These are phyloP conservation scores for Notolabrus celidotus DNA, from an alignment of 2,797 vertebrate genomes.

Conservation along the genomic window DNA sequence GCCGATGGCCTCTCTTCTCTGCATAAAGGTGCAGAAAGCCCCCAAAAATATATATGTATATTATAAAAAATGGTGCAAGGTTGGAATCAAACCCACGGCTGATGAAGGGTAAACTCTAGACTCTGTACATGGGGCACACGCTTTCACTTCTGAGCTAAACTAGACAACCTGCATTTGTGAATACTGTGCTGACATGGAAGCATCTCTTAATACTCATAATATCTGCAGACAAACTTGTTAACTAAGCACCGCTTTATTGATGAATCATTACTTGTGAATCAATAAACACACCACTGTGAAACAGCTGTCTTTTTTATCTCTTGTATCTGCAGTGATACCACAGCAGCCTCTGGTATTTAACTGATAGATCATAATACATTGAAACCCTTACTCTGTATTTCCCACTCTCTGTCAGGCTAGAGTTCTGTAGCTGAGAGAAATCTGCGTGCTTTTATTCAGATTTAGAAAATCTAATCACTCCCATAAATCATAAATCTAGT, in stretches of 20 bases:
- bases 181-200: too few species aligned
- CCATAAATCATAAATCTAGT: constrained; percentile 42
- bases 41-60: too few species aligned
- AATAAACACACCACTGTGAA: constrained; percentile 5
- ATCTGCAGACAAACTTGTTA: not conserved
- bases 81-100: too few species aligned
- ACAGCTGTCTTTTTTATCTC: not conserved
- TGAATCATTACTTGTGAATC: not conserved
- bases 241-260: not conserved
- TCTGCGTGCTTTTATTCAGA: constrained; percentile 14
- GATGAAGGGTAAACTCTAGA: too few species aligned
- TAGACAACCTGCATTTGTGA: too few species aligned
- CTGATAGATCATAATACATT: not conserved
- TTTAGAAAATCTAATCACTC: constrained; percentile 48
- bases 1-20: too few species aligned
- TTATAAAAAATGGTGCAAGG: too few species aligned
- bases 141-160: too few species aligned
- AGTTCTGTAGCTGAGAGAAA: constrained; percentile 7
- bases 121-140: too few species aligned
- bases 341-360: not conserved
- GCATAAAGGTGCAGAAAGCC: too few species aligned
- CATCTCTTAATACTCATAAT: too few species aligned
- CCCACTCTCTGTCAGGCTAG: constrained; percentile 7
- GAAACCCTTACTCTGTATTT: not conserved
- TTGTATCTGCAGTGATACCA: not conserved